phyloP scores from a whole-genome alignment of 2,113 vertebrate genomes.

The Nothoprocta perdicaria region DNA sequence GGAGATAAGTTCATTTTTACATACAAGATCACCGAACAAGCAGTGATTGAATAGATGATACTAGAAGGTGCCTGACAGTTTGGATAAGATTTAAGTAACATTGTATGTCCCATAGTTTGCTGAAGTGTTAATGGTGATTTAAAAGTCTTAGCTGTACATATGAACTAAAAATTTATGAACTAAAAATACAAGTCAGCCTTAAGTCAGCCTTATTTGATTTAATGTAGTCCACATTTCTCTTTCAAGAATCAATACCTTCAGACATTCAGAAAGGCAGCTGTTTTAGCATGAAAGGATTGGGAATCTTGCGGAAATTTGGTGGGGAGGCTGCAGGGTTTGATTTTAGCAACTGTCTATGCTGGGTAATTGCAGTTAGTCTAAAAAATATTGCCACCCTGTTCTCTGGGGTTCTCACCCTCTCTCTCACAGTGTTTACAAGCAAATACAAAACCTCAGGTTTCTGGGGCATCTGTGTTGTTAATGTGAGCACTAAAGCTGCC shows the following conservation, averaged over 20 bases:
- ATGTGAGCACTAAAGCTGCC: not conserved
- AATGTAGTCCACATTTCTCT: not conserved
- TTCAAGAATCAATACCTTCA: not conserved
- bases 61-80: not conserved
- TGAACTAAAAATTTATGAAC: rapidly evolving
- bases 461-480: not conserved
- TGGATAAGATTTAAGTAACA: not conserved
- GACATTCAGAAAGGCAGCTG: not conserved
- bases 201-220: not conserved
- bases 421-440: not conserved
- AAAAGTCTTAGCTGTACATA: not conserved
- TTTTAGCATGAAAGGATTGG: not conserved
- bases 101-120: not conserved
- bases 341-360: not conserved
- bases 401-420: no score
- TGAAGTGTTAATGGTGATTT: not conserved
- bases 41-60: conserved; percentile 10
- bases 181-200: not conserved
- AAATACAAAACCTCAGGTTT: not conserved
- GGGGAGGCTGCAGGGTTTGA: not conserved
- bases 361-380: not conserved
- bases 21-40: conserved; percentile 5
- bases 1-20: not conserved
- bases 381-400: not conserved
- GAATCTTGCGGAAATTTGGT: not conserved